Evolutionary conservation across 2,888 invertebrate genomes (phyloP), one percentile per base, ranked within the genome.

Genomic region (Netelia inedita): DNA sequence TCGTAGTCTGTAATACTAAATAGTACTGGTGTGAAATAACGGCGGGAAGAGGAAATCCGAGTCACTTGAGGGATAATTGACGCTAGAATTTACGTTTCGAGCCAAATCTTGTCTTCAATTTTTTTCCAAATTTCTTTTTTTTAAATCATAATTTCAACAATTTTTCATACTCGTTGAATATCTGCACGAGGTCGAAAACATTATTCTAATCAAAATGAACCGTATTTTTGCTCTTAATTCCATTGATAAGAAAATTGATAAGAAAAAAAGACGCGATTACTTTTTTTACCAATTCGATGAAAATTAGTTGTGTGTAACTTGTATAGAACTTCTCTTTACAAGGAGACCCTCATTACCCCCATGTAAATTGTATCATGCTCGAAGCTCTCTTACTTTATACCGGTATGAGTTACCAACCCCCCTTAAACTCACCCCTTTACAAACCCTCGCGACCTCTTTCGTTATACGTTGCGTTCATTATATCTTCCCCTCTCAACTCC

Each of bases 41-140:
- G 21, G 21, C 19, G 59, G 50, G 19, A 61, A 79, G 69, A 53
- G 61, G 41, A 79, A 79, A 71, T 61, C 35, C 69, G 69, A 71
- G 69, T 79, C 78, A 69, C 78, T 79, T 79, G 61, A 63, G 53
- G 41, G 59, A 63, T 71, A 71, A 79, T 79, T 79, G 78, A 79
- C 78, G 23, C 8, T 35, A 53, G 35, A 53, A 41, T 46, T 21
- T 61, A n/a, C 21, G 11, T 14, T 11, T 14, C 46, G 46, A 14
- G 46, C 46, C 46, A 46, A 46, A 11, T 23, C 14, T 23, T 16
- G 21, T 28, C 5, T 59, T 57, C 9, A 41, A 41, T 41, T 41
- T 41, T 16, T 59, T 43, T 9, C 28, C 28, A 28, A 28, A 28
- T 28, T 28, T 0, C 5, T 28, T 28, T 28, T 28, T 5, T 28